Evolutionary conservation across 2,113 vertebrate genomes (phyloP).

Genomic region (Crotalus helleri): DNA sequence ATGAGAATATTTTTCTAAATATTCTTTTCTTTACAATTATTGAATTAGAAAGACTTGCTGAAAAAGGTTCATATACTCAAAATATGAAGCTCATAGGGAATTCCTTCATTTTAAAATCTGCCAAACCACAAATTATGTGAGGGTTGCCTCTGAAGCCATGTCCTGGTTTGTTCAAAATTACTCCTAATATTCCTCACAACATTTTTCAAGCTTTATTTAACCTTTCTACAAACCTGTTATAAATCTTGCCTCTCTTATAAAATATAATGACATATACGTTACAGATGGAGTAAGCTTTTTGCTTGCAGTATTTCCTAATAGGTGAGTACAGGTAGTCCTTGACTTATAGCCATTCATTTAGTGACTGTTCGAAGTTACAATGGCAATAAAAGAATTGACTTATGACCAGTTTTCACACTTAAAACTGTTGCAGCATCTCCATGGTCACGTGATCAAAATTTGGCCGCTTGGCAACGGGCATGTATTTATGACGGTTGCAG

Average conservation of each 20-base stretch:
- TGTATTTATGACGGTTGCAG: not conserved
- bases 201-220: slow-evolving; percentile 50
- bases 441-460: not conserved
- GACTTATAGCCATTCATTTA: not conserved
- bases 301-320: slow-evolving; percentile 47
- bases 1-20: not conserved
- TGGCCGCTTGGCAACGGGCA: not conserved
- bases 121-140: slow-evolving; percentile 39
- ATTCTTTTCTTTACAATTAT: not conserved
- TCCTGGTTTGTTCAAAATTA: slow-evolving; percentile 43
- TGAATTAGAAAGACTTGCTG: slow-evolving; percentile 2
- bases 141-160: slow-evolving; percentile 32
- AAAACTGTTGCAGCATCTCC: too few relatives aligned
- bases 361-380: not conserved
- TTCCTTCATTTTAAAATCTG: slow-evolving; percentile 28
- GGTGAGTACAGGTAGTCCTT: not conserved
- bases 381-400: not conserved
- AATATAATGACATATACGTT: slow-evolving; percentile 56
- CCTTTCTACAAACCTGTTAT: slow-evolving; percentile 43
- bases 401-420: not conserved
- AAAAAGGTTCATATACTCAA: slow-evolving; percentile 1
- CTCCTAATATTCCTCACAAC: slow-evolving; percentile 48
- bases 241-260: slow-evolving; percentile 55
- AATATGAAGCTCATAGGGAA: not conserved
- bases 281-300: slow-evolving; percentile 52